Evolutionary conservation across 2,888 invertebrate species (phyloP).

Genomic region (Blomia tropicalis): DNA sequence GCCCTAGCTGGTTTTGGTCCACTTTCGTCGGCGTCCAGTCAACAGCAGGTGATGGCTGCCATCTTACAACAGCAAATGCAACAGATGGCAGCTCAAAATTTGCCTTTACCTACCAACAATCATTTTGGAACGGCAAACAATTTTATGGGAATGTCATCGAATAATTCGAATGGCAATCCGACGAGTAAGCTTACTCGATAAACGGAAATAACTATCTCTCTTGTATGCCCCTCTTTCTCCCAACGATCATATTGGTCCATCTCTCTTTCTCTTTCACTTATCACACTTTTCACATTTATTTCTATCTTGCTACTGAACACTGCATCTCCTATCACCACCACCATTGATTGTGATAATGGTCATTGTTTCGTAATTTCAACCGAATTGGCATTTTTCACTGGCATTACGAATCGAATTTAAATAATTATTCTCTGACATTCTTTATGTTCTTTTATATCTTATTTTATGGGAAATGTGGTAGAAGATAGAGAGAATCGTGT

Average conservation of each 20-base stretch:
- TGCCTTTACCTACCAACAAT: background rate
- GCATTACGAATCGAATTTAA: no score
- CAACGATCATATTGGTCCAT: no score
- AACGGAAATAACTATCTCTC: background rate
- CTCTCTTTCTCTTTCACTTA: background rate
- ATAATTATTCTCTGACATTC: no score
- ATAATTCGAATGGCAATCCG: background rate
- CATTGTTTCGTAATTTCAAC: no score
- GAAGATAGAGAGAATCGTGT: no score
- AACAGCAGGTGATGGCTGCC: background rate
- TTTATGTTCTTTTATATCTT: no score
- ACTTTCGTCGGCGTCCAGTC: background rate
- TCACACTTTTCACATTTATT: no score
- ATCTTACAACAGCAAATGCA: constrained; percentile 12
- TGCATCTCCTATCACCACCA: background rate
- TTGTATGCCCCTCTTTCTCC: no score
- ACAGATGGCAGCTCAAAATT: constrained; percentile 12
- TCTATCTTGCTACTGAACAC: background rate
- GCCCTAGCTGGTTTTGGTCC: background rate
- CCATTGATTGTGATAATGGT: background rate
- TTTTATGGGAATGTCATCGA: constrained; percentile 1
- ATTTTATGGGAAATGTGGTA: no score
- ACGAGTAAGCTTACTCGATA: constrained; percentile 3
- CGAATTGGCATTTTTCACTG: no score
- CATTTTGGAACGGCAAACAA: background rate